Percentiles rank a stretch among this genome's conserved stretches.
Conservation (phyloP, 2,888 invertebrate genomes). For the Allacma fusca region DNA sequence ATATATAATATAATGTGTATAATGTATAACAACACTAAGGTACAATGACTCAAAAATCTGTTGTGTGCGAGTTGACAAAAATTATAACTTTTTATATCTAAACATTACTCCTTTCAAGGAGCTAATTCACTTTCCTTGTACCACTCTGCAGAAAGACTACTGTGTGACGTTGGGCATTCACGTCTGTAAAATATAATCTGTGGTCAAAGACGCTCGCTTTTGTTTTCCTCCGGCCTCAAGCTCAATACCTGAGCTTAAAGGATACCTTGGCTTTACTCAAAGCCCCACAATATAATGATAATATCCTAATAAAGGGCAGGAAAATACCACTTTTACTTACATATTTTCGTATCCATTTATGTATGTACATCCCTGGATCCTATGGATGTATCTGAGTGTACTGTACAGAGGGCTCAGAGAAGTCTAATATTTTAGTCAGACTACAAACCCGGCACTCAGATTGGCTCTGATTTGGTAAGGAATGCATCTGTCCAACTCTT, state of each 20-base stretch:
- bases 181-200: neutral
- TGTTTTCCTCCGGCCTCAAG: constrained; percentile 10
- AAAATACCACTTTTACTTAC: neutral
- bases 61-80: constrained; percentile 7
- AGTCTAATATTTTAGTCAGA: no score
- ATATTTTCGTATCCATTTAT: no score
- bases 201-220: constrained; percentile 15
- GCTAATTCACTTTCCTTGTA: constrained; percentile 33
- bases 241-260: neutral
- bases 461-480: no score
- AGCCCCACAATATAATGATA: neutral
- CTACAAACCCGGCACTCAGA: no score
- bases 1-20: neutral
- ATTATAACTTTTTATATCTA: constrained; percentile 19
- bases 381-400: no score
- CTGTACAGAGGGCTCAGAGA: no score
- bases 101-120: constrained; percentile 10
- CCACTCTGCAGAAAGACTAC: neutral
- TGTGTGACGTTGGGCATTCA: neutral
- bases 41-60: constrained; percentile 18
- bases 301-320: neutral
- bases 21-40: constrained; percentile 9
- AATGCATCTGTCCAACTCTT: no score
- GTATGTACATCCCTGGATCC: no score
- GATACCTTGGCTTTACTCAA: neutral